Conservation (phyloP, 1,140 invertebrate genomes). For the Drosophila watanabei region DNA sequence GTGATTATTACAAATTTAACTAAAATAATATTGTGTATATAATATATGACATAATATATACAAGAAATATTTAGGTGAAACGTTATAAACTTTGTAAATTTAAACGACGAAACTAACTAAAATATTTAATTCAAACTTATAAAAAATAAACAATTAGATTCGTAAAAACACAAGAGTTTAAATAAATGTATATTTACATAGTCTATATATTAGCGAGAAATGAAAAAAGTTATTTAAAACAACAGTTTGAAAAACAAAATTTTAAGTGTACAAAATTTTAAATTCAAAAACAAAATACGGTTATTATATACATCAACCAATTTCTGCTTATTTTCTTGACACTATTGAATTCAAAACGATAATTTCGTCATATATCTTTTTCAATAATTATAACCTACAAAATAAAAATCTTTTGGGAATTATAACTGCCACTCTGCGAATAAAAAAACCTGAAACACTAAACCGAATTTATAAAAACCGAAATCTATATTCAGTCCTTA, state of each 20-base stretch:
- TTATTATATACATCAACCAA: not conserved
- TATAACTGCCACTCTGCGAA: slow-evolving; percentile 31
- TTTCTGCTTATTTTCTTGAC: slow-evolving; percentile 4
- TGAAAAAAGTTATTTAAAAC: not conserved
- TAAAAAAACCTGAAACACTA: slow-evolving; percentile 55
- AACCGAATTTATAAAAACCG: slow-evolving; percentile 65
- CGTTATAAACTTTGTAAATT: slow-evolving; percentile 75
- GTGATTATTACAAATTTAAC: slow-evolving; percentile 33
- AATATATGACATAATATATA: slow-evolving; percentile 44
- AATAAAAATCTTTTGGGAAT: slow-evolving; percentile 1
- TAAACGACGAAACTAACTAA: slow-evolving; percentile 45
- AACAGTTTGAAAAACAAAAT: not conserved
- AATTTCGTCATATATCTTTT: slow-evolving; percentile 1
- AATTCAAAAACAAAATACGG: not conserved
- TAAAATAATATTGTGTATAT: slow-evolving; percentile 40
- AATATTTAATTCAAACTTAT: slow-evolving; percentile 9
- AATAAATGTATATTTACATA: slow-evolving; percentile 56
- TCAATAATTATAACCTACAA: not conserved
- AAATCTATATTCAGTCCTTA: slow-evolving; percentile 38
- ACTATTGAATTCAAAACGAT: slow-evolving; percentile 8
- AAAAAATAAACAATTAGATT: slow-evolving; percentile 23
- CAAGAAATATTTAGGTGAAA: slow-evolving; percentile 73
- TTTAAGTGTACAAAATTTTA: slow-evolving; percentile 8
- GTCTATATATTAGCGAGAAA: slow-evolving; percentile 14
- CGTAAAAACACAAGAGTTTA: slow-evolving; percentile 27